These are phyloP conservation scores for Drosophila kambysellisi DNA, from an alignment of 2,888 invertebrate species.

Conservation along the genomic window DNA sequence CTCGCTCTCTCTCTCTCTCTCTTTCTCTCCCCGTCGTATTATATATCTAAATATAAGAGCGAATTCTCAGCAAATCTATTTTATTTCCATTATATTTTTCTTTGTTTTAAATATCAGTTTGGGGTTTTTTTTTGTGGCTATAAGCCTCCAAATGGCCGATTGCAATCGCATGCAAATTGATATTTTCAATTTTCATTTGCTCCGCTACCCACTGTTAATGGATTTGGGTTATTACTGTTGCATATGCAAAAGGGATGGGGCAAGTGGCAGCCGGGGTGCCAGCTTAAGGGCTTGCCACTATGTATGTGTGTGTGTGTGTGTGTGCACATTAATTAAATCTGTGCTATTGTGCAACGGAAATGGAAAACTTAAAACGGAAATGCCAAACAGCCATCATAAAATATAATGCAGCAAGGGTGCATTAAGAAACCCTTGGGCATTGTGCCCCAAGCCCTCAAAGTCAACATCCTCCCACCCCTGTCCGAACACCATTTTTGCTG, in stretches of 20 bases:
- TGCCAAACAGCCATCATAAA: constrained; percentile 56
- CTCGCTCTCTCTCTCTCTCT: not conserved
- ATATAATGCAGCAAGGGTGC: constrained; percentile 59
- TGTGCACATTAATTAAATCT: constrained; percentile 58
- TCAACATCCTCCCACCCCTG: not conserved
- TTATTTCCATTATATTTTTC: not conserved
- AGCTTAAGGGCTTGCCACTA: constrained; percentile 37
- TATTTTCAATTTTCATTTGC: constrained; percentile 29
- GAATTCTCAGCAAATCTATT: not conserved
- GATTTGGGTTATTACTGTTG: constrained; percentile 27
- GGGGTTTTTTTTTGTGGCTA: not conserved
- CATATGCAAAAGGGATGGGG: constrained; percentile 19
- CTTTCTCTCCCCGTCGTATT: not conserved
- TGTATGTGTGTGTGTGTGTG: constrained; percentile 3
- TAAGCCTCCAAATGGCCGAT: not conserved
- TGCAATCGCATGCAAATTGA: constrained; percentile 25
- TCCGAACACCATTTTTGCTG: not conserved
- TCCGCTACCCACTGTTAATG: constrained; percentile 39
- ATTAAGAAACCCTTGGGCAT: constrained; percentile 30
- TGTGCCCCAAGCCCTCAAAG: not conserved
- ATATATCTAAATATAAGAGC: not conserved
- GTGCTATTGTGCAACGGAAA: constrained; percentile 55
- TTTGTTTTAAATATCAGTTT: not conserved
- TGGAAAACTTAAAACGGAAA: constrained; percentile 66
- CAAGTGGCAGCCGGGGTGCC: not conserved